A percentile compares a stretch with the other conserved stretches of the same genome.
These are phyloP conservation scores for Hylaea fasciaria DNA, from an alignment of 2,888 invertebrate species.

Conservation along the genomic window DNA sequence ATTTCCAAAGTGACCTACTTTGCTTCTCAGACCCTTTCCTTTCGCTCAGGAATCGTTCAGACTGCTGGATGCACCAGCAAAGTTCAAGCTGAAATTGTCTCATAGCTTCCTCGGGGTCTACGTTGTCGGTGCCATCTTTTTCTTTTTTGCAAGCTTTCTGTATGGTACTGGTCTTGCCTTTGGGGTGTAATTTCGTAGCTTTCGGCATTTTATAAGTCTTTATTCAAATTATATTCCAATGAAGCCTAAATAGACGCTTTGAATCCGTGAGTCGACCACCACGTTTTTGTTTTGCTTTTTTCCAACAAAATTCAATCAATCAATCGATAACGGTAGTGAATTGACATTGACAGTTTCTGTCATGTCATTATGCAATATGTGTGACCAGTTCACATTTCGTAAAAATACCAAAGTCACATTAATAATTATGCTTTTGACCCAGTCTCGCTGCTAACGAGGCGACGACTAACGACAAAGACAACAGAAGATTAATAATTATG, in stretches of 20 bases:
- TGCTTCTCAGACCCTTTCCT: constrained; percentile 86
- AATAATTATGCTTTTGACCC: no score
- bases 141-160: constrained; percentile 71
- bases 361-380: no score
- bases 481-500: no score
- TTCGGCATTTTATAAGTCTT: constrained; percentile 66
- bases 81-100: constrained; percentile 90
- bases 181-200: constrained; percentile 74
- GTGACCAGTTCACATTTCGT: no score
- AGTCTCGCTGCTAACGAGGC: no score
- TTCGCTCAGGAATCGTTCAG: constrained; percentile 85
- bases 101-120: constrained; percentile 79
- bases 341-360: no score
- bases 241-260: constrained; percentile 6
- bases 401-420: no score
- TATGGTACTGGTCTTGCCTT: constrained; percentile 70
- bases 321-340: no score
- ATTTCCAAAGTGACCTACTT: constrained; percentile 68
- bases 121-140: constrained; percentile 56
- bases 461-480: no score
- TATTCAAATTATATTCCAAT: constrained; percentile 13
- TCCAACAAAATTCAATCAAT: no score
- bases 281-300: constrained; percentile 58
- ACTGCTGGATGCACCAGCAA: constrained; percentile 91
- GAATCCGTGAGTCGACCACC: constrained; percentile 32